Percentiles rank a stretch among this genome's conserved stretches.
Conservation (phyloP, 1,140 invertebrate genomes). For the Hyphantria cunea region DNA sequence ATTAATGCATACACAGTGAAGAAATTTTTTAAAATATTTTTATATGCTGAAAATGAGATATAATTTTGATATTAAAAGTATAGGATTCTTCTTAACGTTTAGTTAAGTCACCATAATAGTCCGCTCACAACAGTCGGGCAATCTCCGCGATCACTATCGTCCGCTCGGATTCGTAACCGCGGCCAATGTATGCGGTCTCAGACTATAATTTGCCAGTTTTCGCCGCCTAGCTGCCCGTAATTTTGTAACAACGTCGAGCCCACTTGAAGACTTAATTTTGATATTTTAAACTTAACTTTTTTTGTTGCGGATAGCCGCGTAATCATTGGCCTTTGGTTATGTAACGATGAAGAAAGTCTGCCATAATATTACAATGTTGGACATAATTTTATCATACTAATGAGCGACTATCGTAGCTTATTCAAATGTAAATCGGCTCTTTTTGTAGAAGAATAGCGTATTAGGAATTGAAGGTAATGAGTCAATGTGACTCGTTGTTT, state of each 20-base stretch:
- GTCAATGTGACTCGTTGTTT: slow-evolving; percentile 54
- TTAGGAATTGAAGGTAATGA: slow-evolving; percentile 53
- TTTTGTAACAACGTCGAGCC: slow-evolving; percentile 54
- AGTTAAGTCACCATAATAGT: slow-evolving; percentile 44
- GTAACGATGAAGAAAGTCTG: slow-evolving; percentile 27
- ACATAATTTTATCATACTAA: slow-evolving; percentile 25
- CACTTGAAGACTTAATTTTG: slow-evolving; percentile 60
- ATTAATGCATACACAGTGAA: no score
- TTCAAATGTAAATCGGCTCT: slow-evolving; percentile 41
- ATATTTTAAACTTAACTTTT: slow-evolving; percentile 41
- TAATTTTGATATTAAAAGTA: no score
- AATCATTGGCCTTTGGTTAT: slow-evolving; percentile 43
- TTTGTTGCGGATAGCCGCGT: slow-evolving; percentile 32
- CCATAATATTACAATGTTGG: slow-evolving; percentile 17
- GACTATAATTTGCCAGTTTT: slow-evolving; percentile 74
- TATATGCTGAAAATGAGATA: no score
- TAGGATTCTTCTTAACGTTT: slow-evolving; percentile 21
- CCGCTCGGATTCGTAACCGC: slow-evolving; percentile 34
- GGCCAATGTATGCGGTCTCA: slow-evolving; percentile 44
- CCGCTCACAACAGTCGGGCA: slow-evolving; percentile 39
- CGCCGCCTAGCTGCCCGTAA: slow-evolving; percentile 62
- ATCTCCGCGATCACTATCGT: slow-evolving; percentile 55
- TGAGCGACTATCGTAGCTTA: slow-evolving; percentile 24
- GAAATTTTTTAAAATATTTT: no score
- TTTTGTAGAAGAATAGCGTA: slow-evolving; percentile 35